A percentile compares a stretch with the other conserved stretches of the same genome.
Evolutionary conservation across 2,888 invertebrate genomes (phyloP).

Genomic region (Microplitis deprimator): DNA sequence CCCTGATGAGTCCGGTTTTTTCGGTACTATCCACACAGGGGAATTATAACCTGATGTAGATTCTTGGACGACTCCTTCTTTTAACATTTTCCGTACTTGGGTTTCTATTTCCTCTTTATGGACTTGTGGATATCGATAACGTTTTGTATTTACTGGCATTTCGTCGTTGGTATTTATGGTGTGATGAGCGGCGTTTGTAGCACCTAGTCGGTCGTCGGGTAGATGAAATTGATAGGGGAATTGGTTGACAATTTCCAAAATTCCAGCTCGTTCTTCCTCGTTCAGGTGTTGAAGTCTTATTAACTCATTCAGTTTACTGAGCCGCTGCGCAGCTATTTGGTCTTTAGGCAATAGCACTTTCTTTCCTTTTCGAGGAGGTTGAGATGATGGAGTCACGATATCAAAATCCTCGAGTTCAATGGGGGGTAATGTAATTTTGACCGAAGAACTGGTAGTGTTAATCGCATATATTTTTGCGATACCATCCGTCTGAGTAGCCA

Average conservation of each 20-base stretch:
- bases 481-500: slow-evolving; percentile 22
- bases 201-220: slow-evolving; percentile 45
- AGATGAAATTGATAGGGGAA: slow-evolving; percentile 36
- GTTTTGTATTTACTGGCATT: neutral
- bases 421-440: slow-evolving; percentile 15
- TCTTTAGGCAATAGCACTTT: neutral
- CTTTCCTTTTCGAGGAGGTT: neutral
- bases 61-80: slow-evolving; percentile 28
- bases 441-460: slow-evolving; percentile 22
- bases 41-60: slow-evolving; percentile 47
- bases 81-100: slow-evolving; percentile 31
- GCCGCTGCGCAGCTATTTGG: neutral
- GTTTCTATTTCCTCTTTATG: slow-evolving; percentile 39
- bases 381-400: neutral
- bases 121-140: neutral
- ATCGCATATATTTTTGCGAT: slow-evolving; percentile 34
- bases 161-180: slow-evolving; percentile 29
- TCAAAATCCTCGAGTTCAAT: slow-evolving; percentile 36
- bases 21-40: slow-evolving; percentile 50
- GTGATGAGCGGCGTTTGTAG: slow-evolving; percentile 27
- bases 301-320: slow-evolving; percentile 7
- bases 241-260: neutral
- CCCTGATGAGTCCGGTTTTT: slow-evolving; percentile 51
- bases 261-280: slow-evolving; percentile 19
- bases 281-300: slow-evolving; percentile 32